phyloP scores from a whole-genome alignment of 2,113 vertebrate genomes.

The Ellobius talpinus region DNA sequence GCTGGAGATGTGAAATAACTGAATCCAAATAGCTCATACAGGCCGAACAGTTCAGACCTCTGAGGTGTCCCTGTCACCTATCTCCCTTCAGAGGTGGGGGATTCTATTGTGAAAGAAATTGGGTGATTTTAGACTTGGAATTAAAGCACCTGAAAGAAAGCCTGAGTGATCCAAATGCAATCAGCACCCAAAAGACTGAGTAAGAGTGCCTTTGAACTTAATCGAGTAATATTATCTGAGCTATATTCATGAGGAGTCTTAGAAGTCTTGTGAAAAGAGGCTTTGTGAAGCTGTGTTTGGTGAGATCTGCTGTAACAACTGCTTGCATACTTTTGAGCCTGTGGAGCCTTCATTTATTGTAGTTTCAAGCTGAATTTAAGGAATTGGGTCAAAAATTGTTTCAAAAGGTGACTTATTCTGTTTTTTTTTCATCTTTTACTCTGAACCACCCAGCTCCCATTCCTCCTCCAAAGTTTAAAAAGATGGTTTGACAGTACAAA shows the following conservation, averaged over 20 bases:
- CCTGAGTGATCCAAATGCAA: conserved; percentile 76
- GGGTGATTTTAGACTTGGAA: conserved; percentile 56
- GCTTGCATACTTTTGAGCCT: conserved; percentile 62
- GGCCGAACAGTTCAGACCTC: background rate
- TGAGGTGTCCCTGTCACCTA: background rate
- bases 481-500: conserved; percentile 71
- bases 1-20: conserved; percentile 46
- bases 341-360: conserved; percentile 34
- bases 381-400: conserved; percentile 44
- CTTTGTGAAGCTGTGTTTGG: conserved; percentile 78
- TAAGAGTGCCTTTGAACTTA: conserved; percentile 68
- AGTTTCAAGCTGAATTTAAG: conserved; percentile 55
- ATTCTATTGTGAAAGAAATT: conserved; percentile 72
- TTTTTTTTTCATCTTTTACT: conserved; percentile 55
- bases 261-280: conserved; percentile 76
- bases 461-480: conserved; percentile 45
- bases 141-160: conserved; percentile 66
- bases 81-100: conserved; percentile 5
- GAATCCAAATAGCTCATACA: conserved; percentile 39
- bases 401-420: conserved; percentile 53
- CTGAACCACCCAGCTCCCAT: background rate
- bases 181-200: conserved; percentile 66
- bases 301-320: conserved; percentile 76
- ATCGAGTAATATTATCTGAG: conserved; percentile 56
- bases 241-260: conserved; percentile 70